Evolutionary conservation across 1,140 invertebrate genomes (phyloP).

Genomic region (Calliphora vicina): DNA sequence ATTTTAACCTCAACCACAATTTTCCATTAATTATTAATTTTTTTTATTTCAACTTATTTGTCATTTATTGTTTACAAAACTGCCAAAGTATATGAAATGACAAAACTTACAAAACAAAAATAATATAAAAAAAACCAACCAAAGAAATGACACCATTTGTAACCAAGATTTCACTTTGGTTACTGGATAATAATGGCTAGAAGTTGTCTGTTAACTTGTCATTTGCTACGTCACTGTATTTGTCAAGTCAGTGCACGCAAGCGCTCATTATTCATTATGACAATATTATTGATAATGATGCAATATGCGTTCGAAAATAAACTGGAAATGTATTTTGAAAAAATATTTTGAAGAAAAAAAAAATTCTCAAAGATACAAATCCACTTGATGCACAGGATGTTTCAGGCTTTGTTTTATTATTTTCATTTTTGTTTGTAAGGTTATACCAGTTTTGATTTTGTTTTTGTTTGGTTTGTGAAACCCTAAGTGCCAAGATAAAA

Average conservation of each 20-base stretch:
- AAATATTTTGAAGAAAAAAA: background rate
- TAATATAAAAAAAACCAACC: too few relatives aligned
- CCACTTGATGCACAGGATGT: background rate
- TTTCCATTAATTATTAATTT: background rate
- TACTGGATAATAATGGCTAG: background rate
- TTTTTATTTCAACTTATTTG: background rate
- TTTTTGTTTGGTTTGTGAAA: background rate
- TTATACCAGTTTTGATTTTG: background rate
- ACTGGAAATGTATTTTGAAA: constrained; percentile 8
- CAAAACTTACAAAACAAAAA: too few relatives aligned
- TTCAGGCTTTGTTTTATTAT: too few relatives aligned
- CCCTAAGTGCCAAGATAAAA: background rate
- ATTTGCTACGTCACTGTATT: constrained; percentile 18
- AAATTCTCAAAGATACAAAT: background rate
- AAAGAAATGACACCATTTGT: background rate
- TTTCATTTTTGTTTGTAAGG: background rate
- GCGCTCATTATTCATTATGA: constrained; percentile 62
- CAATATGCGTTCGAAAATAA: background rate
- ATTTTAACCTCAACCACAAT: too few relatives aligned
- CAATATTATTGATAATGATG: constrained; percentile 41
- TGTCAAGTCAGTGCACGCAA: constrained; percentile 29
- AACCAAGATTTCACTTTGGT: background rate
- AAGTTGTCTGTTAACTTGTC: background rate
- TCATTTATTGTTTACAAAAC: background rate
- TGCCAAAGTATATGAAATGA: background rate